These are phyloP conservation scores for Drosophila yooni DNA, from an alignment of 2,888 invertebrate species.

Conservation along the genomic window DNA sequence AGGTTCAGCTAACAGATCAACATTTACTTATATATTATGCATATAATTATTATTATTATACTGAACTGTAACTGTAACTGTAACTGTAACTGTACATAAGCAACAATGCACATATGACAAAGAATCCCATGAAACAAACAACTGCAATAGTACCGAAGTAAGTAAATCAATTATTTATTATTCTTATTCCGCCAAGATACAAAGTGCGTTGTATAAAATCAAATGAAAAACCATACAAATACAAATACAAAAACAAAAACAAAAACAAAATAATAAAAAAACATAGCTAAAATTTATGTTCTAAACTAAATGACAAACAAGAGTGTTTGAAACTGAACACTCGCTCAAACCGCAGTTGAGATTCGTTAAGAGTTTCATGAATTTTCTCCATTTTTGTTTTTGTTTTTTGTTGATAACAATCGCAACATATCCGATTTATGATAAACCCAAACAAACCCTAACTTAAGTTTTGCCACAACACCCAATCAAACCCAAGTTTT, in stretches of 20 bases:
- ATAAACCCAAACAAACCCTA: slow-evolving; percentile 7
- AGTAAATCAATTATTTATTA: slow-evolving; percentile 77
- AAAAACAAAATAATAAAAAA: slow-evolving; percentile 33
- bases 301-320: slow-evolving; percentile 35
- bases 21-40: slow-evolving; percentile 42
- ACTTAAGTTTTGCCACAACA: slow-evolving; percentile 27
- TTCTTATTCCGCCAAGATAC: slow-evolving; percentile 43
- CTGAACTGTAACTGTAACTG: slow-evolving; percentile 52
- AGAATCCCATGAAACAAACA: slow-evolving; percentile 27
- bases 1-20: slow-evolving; percentile 45
- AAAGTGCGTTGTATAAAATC: slow-evolving; percentile 49
- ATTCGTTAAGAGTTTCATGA: slow-evolving; percentile 37
- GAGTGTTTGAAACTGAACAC: slow-evolving; percentile 33
- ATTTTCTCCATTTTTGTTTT: slow-evolving; percentile 33
- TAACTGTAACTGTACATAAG: slow-evolving; percentile 58
- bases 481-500: slow-evolving; percentile 26
- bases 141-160: slow-evolving; percentile 74
- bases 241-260: slow-evolving; percentile 30
- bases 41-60: slow-evolving; percentile 42
- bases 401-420: slow-evolving; percentile 58
- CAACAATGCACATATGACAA: slow-evolving; percentile 21
- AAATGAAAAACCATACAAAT: slow-evolving; percentile 27
- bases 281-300: slow-evolving; percentile 67
- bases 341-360: slow-evolving; percentile 31
- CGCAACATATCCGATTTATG: slow-evolving; percentile 69